phyloP scores from a whole-genome alignment of 2,113 vertebrate genomes.

The Eleginops maclovinus region DNA sequence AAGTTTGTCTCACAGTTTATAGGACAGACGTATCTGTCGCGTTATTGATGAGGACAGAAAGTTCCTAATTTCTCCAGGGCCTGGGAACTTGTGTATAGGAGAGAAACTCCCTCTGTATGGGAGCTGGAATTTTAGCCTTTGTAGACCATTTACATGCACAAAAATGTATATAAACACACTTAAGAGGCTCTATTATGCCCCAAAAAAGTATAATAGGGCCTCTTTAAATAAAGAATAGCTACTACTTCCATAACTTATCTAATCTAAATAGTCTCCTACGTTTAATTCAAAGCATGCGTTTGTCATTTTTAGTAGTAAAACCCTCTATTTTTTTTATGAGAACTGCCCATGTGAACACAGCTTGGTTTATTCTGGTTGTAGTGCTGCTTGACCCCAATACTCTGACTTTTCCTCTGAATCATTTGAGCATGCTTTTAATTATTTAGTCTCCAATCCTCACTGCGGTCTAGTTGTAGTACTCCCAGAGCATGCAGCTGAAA shows the following conservation, averaged over 20 bases:
- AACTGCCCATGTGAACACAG: slow-evolving; percentile 1
- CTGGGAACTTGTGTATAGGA: too few species aligned
- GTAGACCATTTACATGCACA: too few species aligned
- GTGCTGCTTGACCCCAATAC: slow-evolving; percentile 30
- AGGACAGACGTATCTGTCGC: background rate
- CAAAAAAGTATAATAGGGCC: too few species aligned
- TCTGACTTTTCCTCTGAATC: slow-evolving; percentile 7
- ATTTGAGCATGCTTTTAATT: slow-evolving; percentile 47
- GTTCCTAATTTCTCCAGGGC: background rate
- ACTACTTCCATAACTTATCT: too few species aligned
- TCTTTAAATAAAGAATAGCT: too few species aligned
- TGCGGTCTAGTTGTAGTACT: slow-evolving; percentile 20
- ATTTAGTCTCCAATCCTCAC: slow-evolving; percentile 37
- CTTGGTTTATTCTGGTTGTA: background rate
- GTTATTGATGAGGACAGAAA: background rate
- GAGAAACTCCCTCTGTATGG: too few species aligned
- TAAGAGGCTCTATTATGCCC: too few species aligned
- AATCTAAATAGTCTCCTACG: too few species aligned
- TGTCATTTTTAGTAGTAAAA: background rate
- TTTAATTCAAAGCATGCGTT: background rate
- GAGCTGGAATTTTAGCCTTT: too few species aligned
- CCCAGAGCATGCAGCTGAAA: slow-evolving; percentile 15
- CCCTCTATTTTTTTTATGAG: background rate
- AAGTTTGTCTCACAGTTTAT: slow-evolving; percentile 18
- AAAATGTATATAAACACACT: too few species aligned